phyloP scores from a whole-genome alignment of 2,888 invertebrate species.

The Thyatira batis region DNA sequence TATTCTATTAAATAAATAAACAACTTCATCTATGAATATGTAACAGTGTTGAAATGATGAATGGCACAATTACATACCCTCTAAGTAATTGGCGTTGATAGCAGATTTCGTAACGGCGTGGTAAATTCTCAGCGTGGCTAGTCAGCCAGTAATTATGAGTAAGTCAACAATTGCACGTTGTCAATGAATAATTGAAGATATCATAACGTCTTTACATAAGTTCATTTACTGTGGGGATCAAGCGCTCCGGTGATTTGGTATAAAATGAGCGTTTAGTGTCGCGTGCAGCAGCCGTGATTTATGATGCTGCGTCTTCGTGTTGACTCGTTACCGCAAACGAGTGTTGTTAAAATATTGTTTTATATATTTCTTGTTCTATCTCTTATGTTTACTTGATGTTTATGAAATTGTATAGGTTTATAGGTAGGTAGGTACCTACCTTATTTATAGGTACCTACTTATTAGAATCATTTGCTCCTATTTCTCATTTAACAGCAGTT shows the following conservation, averaged over 20 bases:
- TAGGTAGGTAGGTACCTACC: no score
- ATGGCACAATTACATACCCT: conserved; percentile 24
- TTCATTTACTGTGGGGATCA: conserved; percentile 38
- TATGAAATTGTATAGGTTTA: no score
- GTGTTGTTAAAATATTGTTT: background rate
- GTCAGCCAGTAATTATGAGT: conserved; percentile 42
- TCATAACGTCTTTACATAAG: conserved; percentile 59
- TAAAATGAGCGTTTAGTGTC: conserved; percentile 36
- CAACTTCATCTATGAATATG: background rate
- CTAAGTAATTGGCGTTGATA: conserved; percentile 42
- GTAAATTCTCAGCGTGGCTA: conserved; percentile 28
- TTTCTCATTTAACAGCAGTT: no score
- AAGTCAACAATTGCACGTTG: conserved; percentile 66
- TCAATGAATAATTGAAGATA: conserved; percentile 67
- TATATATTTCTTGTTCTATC: background rate
- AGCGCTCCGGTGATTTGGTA: conserved; percentile 27
- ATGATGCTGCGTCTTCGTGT: conserved; percentile 25
- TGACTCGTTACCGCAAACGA: background rate
- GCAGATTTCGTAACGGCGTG: conserved; percentile 49
- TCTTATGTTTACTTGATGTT: background rate
- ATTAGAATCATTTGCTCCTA: no score
- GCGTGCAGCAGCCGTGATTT: conserved; percentile 43
- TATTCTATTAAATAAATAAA: background rate
- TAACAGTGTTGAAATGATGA: conserved; percentile 29
- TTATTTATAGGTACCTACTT: no score